Evolutionary conservation across 2,113 vertebrate genomes (phyloP).

Genomic region (Callocephalon fimbriatum): DNA sequence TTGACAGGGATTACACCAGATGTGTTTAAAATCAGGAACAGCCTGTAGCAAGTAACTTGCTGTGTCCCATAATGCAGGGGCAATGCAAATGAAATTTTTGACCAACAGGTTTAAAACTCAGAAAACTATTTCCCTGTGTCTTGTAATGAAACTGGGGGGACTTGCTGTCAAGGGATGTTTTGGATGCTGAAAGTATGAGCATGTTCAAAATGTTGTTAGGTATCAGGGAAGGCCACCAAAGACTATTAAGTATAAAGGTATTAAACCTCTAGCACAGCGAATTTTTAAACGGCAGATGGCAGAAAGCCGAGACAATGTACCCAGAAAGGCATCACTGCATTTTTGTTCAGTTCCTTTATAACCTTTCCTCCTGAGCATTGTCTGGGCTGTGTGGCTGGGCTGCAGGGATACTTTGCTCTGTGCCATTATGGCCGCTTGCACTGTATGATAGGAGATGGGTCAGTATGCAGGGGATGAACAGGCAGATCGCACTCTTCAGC

Average conservation of each 20-base stretch:
- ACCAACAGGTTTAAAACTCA: not conserved
- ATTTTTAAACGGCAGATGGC: not conserved
- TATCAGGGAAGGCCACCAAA: not conserved
- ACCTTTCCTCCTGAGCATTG: not conserved
- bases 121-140: fast-evolving
- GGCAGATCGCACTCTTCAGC: too few relatives aligned
- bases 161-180: fast-evolving
- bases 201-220: fast-evolving
- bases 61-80: fast-evolving
- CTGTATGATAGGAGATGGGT: fast-evolving
- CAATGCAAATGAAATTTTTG: not conserved
- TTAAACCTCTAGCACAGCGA: not conserved
- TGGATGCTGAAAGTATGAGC: not conserved
- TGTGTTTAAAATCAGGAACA: not conserved
- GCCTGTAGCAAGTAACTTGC: not conserved
- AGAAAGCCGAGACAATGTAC: fast-evolving
- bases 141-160: fast-evolving
- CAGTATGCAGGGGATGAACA: fast-evolving
- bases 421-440: fast-evolving
- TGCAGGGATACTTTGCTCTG: not conserved
- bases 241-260: not conserved
- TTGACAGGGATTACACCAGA: conserved; percentile 2
- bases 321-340: fast-evolving
- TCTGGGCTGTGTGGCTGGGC: not conserved
- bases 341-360: not conserved